These are phyloP conservation scores for Phylloscopus trochilus DNA, from an alignment of 2,113 vertebrate species.

Conservation along the genomic window DNA sequence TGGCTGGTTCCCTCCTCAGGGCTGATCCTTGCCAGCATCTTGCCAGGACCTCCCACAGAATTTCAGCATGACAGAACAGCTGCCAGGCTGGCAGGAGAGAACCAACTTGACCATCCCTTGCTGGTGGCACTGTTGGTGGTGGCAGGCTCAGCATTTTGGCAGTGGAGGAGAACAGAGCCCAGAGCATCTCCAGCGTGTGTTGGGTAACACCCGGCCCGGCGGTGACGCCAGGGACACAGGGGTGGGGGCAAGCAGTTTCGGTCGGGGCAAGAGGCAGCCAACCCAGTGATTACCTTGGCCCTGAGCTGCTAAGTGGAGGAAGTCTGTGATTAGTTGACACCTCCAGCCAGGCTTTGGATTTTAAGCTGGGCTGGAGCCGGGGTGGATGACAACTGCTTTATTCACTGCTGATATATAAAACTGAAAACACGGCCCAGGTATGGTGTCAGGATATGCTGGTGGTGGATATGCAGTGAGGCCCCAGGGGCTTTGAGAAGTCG, in stretches of 20 bases:
- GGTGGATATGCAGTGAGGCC: rapidly evolving
- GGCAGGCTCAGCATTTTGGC: not conserved
- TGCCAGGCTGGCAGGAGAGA: not conserved
- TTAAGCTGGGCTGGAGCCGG: not conserved
- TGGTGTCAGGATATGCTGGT: not conserved
- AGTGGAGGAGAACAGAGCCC: rapidly evolving
- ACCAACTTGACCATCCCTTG: rapidly evolving
- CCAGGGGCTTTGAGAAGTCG: too few species aligned
- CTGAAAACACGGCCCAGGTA: not conserved
- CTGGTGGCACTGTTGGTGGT: too few species aligned
- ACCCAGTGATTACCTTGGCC: slow-evolving; percentile 47
- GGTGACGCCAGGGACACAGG: slow-evolving; percentile 1
- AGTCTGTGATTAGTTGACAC: slow-evolving; percentile 63
- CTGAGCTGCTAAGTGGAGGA: slow-evolving; percentile 65
- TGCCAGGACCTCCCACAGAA: not conserved
- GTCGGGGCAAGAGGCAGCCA: slow-evolving; percentile 45
- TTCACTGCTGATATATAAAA: slow-evolving; percentile 43
- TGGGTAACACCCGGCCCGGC: slow-evolving; percentile 24
- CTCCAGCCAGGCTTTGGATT: slow-evolving; percentile 47
- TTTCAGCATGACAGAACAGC: not conserved
- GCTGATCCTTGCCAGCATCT: not conserved
- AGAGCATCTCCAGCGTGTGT: rapidly evolving
- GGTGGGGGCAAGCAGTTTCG: slow-evolving; percentile 59
- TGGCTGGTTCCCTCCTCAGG: not conserved
- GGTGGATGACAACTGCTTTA: slow-evolving; percentile 43